Base-by-base conservation (phyloP, 2,113 vertebrate species). In the Dasyornis broadbenti region DNA sequence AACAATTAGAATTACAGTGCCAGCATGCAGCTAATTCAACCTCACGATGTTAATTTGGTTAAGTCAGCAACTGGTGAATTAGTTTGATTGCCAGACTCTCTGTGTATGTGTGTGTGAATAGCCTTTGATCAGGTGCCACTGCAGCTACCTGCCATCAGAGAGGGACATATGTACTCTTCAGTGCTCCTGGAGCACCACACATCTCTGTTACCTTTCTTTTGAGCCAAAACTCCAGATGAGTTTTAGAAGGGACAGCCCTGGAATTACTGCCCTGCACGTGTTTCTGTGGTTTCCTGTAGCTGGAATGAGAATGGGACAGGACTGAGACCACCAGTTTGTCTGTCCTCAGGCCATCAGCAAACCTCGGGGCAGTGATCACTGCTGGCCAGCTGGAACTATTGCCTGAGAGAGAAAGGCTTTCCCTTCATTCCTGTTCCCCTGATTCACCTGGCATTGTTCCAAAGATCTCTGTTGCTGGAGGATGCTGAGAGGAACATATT, bases 1-100 rank as follows among this genome's bases (percentile, higher is more conserved):
- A 97, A 97, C 96, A 97, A 96, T 97, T 96, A 97, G 83, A 97
- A 95, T 86, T 75, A 71, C 80, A 78, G 85, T 94, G 94, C 80
- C 90, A 93, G 97, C 93, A 23, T 88, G 97, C 70, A 92, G 89
- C 93, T 97, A 90, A 96, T 97, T 95, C 92, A 80, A 16, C 81
- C 70, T 66, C 45, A 52, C 8, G 0, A 23, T 45, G 17, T 72
- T 87, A 94, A 94, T 84, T 77, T 40, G 7, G 49, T 94, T 82
- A 91, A 94, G 59, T 78, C 35, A 52, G 81, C 71, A 83, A 79
- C 54, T n/a, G 42, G 61, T 53, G 82, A 33, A 54, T 85, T 23
- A 22, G 5, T 71, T 45, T 65, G 85, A n/a, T 57, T 86, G 63
- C 68, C 70, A 64, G 59, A 45, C n/a, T 19, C 13, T 47, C 2